phyloP scores from a whole-genome alignment of 2,113 vertebrate species.

The Fregetta grallaria region DNA sequence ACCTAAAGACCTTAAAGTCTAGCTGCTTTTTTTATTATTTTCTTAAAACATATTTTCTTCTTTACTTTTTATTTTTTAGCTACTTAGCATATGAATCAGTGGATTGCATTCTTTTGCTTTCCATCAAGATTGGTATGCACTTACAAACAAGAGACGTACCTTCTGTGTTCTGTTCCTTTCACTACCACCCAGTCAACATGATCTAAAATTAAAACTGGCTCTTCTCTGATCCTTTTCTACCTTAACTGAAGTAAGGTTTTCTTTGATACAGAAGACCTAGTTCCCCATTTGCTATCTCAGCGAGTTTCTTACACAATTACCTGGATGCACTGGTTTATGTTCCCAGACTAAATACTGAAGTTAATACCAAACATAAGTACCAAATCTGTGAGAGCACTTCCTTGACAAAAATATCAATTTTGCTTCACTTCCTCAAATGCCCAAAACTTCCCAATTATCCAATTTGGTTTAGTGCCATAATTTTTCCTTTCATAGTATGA shows the following conservation, averaged over 20 bases:
- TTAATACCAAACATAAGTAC: not conserved
- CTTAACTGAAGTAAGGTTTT: not conserved
- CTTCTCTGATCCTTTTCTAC: not conserved
- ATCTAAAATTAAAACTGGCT: not conserved
- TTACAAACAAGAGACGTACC: not conserved
- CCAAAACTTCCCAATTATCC: not conserved
- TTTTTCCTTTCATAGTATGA: not conserved
- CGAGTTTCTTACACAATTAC: constrained; percentile 1
- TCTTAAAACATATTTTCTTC: not conserved
- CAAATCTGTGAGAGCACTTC: constrained; percentile 2
- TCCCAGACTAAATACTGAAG: not conserved
- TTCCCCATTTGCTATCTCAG: constrained; percentile 6
- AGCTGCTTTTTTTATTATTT: not conserved
- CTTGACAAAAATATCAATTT: constrained; percentile 18
- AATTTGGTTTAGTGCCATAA: not conserved
- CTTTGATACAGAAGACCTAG: not conserved
- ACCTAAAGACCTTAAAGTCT: not conserved
- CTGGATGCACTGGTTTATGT: not conserved
- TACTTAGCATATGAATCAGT: not conserved
- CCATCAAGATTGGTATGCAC: no score
- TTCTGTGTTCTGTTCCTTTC: not conserved
- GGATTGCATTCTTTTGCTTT: not conserved
- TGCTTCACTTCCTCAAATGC: not conserved
- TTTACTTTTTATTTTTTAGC: not conserved
- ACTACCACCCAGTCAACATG: not conserved